Conservation (phyloP, 2,888 invertebrate genomes). For the Tenthredo distinguenda region DNA sequence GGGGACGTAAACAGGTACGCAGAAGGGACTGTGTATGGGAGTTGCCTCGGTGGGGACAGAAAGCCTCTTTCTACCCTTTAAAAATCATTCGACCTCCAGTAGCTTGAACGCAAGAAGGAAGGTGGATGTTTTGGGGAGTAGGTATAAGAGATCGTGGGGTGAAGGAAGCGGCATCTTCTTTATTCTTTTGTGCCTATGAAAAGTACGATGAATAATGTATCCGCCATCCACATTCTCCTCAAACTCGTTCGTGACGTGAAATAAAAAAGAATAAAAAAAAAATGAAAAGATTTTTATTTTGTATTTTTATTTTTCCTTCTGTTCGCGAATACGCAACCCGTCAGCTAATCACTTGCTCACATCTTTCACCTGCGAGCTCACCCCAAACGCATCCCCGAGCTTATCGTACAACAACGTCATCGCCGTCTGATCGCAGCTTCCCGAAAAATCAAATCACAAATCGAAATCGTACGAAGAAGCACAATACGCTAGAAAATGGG, state of each 20-base stretch:
- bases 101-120: background rate
- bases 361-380: background rate
- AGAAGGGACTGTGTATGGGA: background rate
- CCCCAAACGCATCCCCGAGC: background rate
- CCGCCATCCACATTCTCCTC: slow-evolving; percentile 12
- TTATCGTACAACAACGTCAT: background rate
- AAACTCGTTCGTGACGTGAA: background rate
- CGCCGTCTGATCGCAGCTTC: background rate
- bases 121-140: background rate
- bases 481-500: background rate
- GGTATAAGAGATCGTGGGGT: background rate
- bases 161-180: slow-evolving; percentile 39
- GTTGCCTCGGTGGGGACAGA: background rate
- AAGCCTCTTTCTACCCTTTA: slow-evolving; percentile 30
- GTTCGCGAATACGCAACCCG: background rate
- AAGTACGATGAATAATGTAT: slow-evolving; percentile 49
- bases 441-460: background rate
- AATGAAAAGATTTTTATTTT: background rate
- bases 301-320: background rate
- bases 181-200: slow-evolving; percentile 44
- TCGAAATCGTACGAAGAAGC: background rate
- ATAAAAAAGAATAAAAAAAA: background rate
- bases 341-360: background rate
- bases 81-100: slow-evolving; percentile 39
- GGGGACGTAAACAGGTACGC: slow-evolving; percentile 38